Evolutionary conservation across 2,888 invertebrate genomes (phyloP).

Genomic region (Invenusta paracnida): DNA sequence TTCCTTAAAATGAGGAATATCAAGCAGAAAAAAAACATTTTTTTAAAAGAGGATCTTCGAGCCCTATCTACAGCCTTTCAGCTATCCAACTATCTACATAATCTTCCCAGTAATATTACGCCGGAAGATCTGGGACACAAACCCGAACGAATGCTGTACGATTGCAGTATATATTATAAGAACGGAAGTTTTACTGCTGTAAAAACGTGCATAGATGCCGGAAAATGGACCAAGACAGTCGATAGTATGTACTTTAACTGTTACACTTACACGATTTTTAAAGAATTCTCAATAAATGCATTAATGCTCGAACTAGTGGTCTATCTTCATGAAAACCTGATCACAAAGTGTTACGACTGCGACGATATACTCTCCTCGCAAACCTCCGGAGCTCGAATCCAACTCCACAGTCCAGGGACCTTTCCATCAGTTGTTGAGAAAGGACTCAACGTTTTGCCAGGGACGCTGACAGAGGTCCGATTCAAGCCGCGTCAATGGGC

Average conservation of each 20-base stretch:
- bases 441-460: constrained; percentile 38
- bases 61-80: neutral
- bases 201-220: constrained; percentile 2
- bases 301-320: constrained; percentile 40
- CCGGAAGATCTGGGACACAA: constrained; percentile 12
- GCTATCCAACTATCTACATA: constrained; percentile 17
- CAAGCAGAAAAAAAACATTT: no score
- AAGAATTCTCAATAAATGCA: constrained; percentile 27
- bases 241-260: constrained; percentile 39
- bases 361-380: constrained; percentile 30
- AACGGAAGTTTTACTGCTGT: neutral
- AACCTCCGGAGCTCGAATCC: constrained; percentile 34
- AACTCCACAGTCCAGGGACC: constrained; percentile 40
- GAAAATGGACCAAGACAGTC: constrained; percentile 32
- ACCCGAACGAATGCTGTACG: neutral
- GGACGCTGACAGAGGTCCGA: constrained; percentile 40
- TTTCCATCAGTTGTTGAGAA: constrained; percentile 40
- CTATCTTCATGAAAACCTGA: constrained; percentile 24
- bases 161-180: constrained; percentile 9
- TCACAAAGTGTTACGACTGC: constrained; percentile 39
- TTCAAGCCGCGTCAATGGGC: constrained; percentile 38
- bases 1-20: no score
- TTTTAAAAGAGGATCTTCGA: neutral
- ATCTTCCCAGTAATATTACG: constrained; percentile 27
- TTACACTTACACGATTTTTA: constrained; percentile 34